Base-by-base conservation (phyloP, 2,888 invertebrate genomes). In the Limnephilus rhombicus region DNA sequence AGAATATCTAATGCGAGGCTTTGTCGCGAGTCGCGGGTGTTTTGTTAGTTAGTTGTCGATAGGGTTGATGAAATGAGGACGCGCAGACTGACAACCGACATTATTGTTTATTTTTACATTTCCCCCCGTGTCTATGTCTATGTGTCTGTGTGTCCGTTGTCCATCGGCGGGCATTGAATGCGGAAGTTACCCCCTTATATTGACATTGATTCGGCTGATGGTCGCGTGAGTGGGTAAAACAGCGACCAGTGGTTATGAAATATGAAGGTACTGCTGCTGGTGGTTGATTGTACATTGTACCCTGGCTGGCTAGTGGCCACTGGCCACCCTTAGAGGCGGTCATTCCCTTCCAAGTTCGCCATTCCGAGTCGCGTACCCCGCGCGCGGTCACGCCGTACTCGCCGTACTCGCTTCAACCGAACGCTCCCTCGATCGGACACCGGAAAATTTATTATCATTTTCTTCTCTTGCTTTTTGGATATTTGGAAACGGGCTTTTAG, bases 171-270 rank as follows among this genome's bases (percentile, higher is more conserved):
- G 83, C 83, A 41, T n/a, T 81, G 83, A 88, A 86, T 68, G 83
- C 91, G 92, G 92, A 92, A 92, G 91, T 81, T 13, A 45, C 49
- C 85, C 85, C 49, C 85, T 49, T 37, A 11, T 92, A 91, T 89
- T 92, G 92, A 92, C 92, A 92, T 91, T 91, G 88, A 89, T 90
- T 90, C 80, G 85, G 34, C 24, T 82, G 92, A 34, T 83, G 90
- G 90, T 91, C 91, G 92, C 90, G 92, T 92, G 92, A 34, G 31
- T 41, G 88, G 13, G 80, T n/a, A 29, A 68, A 3, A 53, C 37
- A n/a, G 68, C 9, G 68, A 24, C 68, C 9, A 68, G 68, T 68
- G 68, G 68, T n/a, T 68, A 68, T 68, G 24, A 68, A 68, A 24
- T 53, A 18, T 53, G 53, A 53, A 53, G 18, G 68, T 68, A 68